Base-by-base conservation (phyloP, 2,888 invertebrate species). In the Drosophila rubida region DNA sequence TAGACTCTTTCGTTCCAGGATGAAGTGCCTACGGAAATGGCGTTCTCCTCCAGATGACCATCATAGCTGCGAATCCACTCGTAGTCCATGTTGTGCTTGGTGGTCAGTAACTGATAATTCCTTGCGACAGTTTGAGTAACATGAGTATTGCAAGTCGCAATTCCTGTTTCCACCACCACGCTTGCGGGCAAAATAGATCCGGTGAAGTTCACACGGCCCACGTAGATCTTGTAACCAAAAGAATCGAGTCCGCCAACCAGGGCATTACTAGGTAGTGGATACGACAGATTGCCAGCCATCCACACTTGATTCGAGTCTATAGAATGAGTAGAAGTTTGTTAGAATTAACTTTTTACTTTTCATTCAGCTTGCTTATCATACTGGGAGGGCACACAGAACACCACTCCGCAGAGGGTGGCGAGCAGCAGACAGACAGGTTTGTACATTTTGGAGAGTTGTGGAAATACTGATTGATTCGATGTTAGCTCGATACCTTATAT, bases 231-330 rank as follows among this genome's bases (percentile, higher is more conserved):
- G 30, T 64, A 75, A 11, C 83, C 83, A 23, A 65, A 44, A 2
- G 72, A 50, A 77, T 80, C 78, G 6, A 75, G 51, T 14, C 80
- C 80, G 8, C 83, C 83, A 22, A 80, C 6, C 6, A 80, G n/a
- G 4, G 61, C 68, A 13, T 50, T 42, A 0, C 6, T 42, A 5
- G 80, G 69, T n/a, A 80, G 41, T 1, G 59, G 50, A 23, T 35
- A 39, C 2, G 80, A 75, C 4, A 80, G 61, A 46, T 80, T 73
- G 7, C 80, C 77, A 1, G 49, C 27, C 5, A 37, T 39, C 80
- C 80, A 80, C 5, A 27, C 19, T 19, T 80, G 58, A 22, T 79
- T 45, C 11, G 50, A 55, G 39, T 57, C 48, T 57, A 14, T 13
- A n/a, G n/a, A n/a, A 3, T 7, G 4, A 22, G 16, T 3, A 11